phyloP scores from a whole-genome alignment of 2,888 invertebrate species.

The Patella depressa region DNA sequence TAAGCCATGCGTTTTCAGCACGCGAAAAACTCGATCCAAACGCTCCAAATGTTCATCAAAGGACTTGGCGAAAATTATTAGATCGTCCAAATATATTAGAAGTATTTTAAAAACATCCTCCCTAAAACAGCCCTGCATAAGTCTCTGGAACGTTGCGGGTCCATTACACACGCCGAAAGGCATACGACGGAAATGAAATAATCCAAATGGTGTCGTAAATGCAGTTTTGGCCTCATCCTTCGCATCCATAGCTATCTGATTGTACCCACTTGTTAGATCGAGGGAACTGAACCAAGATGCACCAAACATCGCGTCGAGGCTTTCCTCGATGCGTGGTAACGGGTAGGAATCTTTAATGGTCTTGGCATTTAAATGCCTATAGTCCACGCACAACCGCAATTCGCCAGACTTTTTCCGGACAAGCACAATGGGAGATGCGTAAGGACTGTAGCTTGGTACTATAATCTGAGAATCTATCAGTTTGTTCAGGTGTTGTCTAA shows the following conservation, averaged over 20 bases:
- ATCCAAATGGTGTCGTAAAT: slow-evolving; percentile 23
- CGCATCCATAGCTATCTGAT: slow-evolving; percentile 29
- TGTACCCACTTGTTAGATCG: slow-evolving; percentile 34
- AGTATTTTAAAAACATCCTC: slow-evolving; percentile 21
- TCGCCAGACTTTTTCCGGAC: slow-evolving; percentile 38
- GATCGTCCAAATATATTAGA: slow-evolving; percentile 23
- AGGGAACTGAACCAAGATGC: slow-evolving; percentile 31
- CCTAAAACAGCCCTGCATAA: slow-evolving; percentile 25
- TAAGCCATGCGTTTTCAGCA: slow-evolving; percentile 19
- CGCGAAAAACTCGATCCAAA: slow-evolving; percentile 15
- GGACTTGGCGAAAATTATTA: slow-evolving; percentile 17
- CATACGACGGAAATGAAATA: no score
- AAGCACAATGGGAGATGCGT: slow-evolving; percentile 38
- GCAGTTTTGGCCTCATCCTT: slow-evolving; percentile 36
- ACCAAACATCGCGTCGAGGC: slow-evolving; percentile 33
- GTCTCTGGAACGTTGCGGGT: slow-evolving; percentile 17
- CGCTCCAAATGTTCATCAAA: slow-evolving; percentile 22
- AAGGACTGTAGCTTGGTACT: slow-evolving; percentile 31
- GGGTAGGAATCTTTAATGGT: slow-evolving; percentile 35
- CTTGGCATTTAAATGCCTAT: slow-evolving; percentile 33
- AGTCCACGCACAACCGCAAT: slow-evolving; percentile 33
- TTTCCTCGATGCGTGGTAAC: slow-evolving; percentile 35
- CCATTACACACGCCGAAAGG: no score
- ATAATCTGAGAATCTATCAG: slow-evolving; percentile 32
- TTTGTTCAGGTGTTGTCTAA: slow-evolving; percentile 22